Base-by-base conservation (phyloP, 2,113 vertebrate genomes). In the Fregetta grallaria region DNA sequence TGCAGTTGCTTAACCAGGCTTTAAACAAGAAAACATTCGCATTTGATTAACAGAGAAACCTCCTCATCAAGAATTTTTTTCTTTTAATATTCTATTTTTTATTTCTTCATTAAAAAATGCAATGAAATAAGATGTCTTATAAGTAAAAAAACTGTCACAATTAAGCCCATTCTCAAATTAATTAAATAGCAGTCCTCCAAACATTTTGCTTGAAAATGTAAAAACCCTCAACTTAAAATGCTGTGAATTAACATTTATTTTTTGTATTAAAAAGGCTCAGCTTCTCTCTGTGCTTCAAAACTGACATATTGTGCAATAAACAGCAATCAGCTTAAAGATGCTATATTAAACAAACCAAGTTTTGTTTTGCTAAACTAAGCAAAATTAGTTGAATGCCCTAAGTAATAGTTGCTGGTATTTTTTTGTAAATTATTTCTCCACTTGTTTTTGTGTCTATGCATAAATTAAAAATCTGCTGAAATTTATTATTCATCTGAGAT, bases 401-500 rank as follows among this genome's bases (percentile, higher is more conserved):
- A 99, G 99, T 99, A 99, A 99, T 99, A 99, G 98, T 99, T 99
- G 98, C 98, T 98, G 98, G 98, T 98, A 98, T 98, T 98, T 99
- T 98, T 98, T 98, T 98, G 97, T 98, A 98, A 99, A 99, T 99
- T 98, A 99, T 99, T 99, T 99, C 98, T 98, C 98, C 98, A 99
- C 99, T 99, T 99, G 98, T 99, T 99, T 99, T 99, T 99, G 98
- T 99, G 99, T 99, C 99, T 98, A 97, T 98, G 99, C 99, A 99
- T 99, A 99, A 99, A 99, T 99, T 99, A 99, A 99, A 99, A 99
- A 99, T 99, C 99, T 99, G 99, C 98, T 99, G 98, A 99, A 99
- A 99, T 99, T 99, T 99, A 99, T 99, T 99, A 99, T 99, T 99
- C 99, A 99, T 99, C 98, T 98, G 99, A 99, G 99, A 99, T 99